Percentiles rank a stretch among this genome's conserved stretches.
Evolutionary conservation across 2,113 vertebrate genomes (phyloP).

Genomic region (Gnathonemus echidnorhynchus): DNA sequence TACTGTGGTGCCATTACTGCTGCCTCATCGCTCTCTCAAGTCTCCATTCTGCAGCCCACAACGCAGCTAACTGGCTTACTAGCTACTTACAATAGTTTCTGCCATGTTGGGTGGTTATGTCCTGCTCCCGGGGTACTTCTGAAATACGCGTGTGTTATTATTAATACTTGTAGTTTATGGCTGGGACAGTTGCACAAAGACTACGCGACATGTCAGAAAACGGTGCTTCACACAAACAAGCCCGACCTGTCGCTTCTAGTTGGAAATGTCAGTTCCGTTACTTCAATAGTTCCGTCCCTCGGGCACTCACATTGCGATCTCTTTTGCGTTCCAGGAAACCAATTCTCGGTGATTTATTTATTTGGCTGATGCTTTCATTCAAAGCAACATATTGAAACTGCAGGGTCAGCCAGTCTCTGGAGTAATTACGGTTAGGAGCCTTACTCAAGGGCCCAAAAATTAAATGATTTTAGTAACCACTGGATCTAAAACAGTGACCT

Average conservation of each 20-base stretch:
- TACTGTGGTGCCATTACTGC: constrained; percentile 68
- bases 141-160: neutral
- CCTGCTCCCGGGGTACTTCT: constrained; percentile 15
- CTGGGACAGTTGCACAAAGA: constrained; percentile 50
- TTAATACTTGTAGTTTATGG: constrained; percentile 10
- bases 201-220: constrained; percentile 57
- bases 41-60: constrained; percentile 25
- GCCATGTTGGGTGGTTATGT: constrained; percentile 59
- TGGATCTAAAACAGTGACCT: neutral
- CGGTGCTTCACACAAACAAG: constrained; percentile 41
- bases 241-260: constrained; percentile 17
- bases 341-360: neutral
- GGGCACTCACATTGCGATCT: neutral
- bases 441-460: neutral
- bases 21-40: constrained; percentile 72
- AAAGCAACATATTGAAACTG: neutral
- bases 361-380: neutral
- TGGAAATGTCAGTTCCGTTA: neutral
- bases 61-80: constrained; percentile 32
- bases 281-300: neutral
- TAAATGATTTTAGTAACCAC: neutral
- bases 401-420: too few species aligned
- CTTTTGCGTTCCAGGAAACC: neutral
- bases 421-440: neutral
- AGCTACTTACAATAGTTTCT: constrained; percentile 78